Evolutionary conservation across 2,888 invertebrate species (phyloP).

Genomic region (Hylaea fasciaria): DNA sequence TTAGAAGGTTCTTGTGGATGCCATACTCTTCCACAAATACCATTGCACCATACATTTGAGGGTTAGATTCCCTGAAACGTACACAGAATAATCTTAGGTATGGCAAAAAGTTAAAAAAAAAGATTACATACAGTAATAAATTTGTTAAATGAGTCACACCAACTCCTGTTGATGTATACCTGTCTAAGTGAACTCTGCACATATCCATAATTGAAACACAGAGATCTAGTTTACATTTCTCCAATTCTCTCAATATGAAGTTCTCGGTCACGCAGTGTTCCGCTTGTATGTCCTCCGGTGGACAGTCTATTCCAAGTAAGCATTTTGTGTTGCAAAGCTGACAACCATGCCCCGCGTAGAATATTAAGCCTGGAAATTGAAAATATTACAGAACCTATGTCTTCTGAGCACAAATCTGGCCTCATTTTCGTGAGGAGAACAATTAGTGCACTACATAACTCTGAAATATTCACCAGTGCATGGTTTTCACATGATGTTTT

Average conservation of each 20-base stretch:
- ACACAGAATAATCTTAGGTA: neutral
- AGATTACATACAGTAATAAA: too few species aligned
- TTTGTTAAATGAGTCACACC: too few species aligned
- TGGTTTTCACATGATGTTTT: too few species aligned
- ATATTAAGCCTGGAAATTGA: slow-evolving; percentile 75
- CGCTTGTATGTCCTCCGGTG: slow-evolving; percentile 65
- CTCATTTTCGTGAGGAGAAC: too few species aligned
- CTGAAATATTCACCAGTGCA: too few species aligned
- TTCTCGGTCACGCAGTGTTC: slow-evolving; percentile 79
- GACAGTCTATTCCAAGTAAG: slow-evolving; percentile 79
- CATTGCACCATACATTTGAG: slow-evolving; percentile 60
- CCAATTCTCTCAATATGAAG: slow-evolving; percentile 70
- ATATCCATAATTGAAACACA: slow-evolving; percentile 83
- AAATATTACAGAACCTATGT: too few species aligned
- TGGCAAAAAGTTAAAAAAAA: too few species aligned
- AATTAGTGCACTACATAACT: too few species aligned
- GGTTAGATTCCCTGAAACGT: slow-evolving; percentile 62
- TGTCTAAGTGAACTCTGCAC: slow-evolving; percentile 80
- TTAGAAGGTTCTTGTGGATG: slow-evolving; percentile 72
- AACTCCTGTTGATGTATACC: too few species aligned
- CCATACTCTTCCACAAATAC: slow-evolving; percentile 65
- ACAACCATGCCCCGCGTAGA: slow-evolving; percentile 85
- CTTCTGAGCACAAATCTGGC: too few species aligned
- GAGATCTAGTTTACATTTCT: slow-evolving; percentile 73
- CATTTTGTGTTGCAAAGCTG: slow-evolving; percentile 79